phyloP scores from a whole-genome alignment of 2,888 invertebrate genomes.

The Buathra laborator region DNA sequence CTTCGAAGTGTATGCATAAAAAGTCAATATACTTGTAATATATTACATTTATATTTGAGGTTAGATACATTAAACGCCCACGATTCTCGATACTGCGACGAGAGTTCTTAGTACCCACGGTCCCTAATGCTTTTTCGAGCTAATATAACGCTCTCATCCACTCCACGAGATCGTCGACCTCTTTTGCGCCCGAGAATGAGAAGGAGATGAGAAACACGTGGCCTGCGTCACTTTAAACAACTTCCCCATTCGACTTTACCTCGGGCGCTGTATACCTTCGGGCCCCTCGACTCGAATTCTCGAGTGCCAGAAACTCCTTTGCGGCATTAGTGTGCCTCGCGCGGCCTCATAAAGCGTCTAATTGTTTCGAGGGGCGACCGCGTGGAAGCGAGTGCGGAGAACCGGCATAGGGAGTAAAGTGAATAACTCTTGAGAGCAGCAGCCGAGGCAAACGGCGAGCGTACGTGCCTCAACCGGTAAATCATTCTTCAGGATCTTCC shows the following conservation, averaged over 20 bases:
- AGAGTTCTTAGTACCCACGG: constrained; percentile 45
- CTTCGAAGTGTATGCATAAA: constrained; percentile 17
- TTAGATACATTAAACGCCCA: constrained; percentile 51
- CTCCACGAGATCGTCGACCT: constrained; percentile 47
- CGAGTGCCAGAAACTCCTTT: constrained; percentile 68
- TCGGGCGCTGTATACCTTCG: constrained; percentile 14
- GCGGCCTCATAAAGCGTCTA: constrained; percentile 77
- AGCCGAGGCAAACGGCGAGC: constrained; percentile 18
- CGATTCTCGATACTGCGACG: constrained; percentile 46
- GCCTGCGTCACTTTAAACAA: constrained; percentile 69
- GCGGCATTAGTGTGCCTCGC: constrained; percentile 66
- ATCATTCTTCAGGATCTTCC: constrained; percentile 62
- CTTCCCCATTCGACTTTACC: constrained; percentile 61
- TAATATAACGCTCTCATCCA: neutral
- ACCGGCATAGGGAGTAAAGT: neutral
- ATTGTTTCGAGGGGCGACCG: constrained; percentile 75
- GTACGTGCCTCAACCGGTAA: constrained; percentile 51
- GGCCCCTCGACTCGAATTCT: constrained; percentile 57
- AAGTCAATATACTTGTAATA: constrained; percentile 46
- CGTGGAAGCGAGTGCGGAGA: constrained; percentile 52
- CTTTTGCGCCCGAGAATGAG: constrained; percentile 45
- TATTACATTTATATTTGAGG: constrained; percentile 39
- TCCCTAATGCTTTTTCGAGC: constrained; percentile 36
- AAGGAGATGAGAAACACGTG: constrained; percentile 65
- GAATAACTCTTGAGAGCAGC: constrained; percentile 55